phyloP scores from a whole-genome alignment of 1,140 invertebrate genomes.

The Pogonus chalceus region DNA sequence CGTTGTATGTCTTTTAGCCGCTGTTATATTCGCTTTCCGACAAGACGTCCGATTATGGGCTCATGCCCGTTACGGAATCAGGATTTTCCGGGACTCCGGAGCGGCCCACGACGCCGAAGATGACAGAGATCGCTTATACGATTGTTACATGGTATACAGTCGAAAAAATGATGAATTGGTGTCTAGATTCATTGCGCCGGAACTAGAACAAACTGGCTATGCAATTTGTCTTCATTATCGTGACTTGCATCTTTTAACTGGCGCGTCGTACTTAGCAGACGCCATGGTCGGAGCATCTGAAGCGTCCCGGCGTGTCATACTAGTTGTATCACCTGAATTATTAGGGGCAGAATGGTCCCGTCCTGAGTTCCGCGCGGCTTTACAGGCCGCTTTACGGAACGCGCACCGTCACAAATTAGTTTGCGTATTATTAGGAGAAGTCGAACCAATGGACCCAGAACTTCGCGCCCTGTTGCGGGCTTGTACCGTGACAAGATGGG shows the following conservation, averaged over 20 bases:
- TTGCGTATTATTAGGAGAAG: slow-evolving; percentile 54
- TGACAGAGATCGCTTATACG: slow-evolving; percentile 66
- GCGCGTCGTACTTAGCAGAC: slow-evolving; percentile 52
- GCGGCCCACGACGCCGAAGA: slow-evolving; percentile 41
- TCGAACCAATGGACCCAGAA: slow-evolving; percentile 64
- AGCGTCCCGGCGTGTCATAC: slow-evolving; percentile 56
- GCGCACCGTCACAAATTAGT: slow-evolving; percentile 66
- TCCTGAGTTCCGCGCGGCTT: slow-evolving; percentile 56
- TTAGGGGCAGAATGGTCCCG: slow-evolving; percentile 65
- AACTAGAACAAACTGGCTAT: slow-evolving; percentile 66
- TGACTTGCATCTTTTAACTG: slow-evolving; percentile 56
- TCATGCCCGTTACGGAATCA: slow-evolving; percentile 60
- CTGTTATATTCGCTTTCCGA: slow-evolving; percentile 63
- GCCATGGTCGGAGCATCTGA: slow-evolving; percentile 70
- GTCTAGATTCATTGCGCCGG: slow-evolving; percentile 61
- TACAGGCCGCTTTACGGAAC: slow-evolving; percentile 63
- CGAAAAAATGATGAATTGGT: slow-evolving; percentile 76
- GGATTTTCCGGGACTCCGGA: slow-evolving; percentile 52
- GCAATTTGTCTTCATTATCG: slow-evolving; percentile 65
- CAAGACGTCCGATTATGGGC: slow-evolving; percentile 65
- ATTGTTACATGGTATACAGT: slow-evolving; percentile 81
- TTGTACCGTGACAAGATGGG: slow-evolving; percentile 75
- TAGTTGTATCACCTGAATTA: slow-evolving; percentile 64
- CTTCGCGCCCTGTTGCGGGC: slow-evolving; percentile 72
- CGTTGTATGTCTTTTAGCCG: slow-evolving; percentile 54